Percentiles rank a stretch among this genome's conserved stretches.
phyloP scores from a whole-genome alignment of 2,797 vertebrate species.

The Coreius guichenoti region DNA sequence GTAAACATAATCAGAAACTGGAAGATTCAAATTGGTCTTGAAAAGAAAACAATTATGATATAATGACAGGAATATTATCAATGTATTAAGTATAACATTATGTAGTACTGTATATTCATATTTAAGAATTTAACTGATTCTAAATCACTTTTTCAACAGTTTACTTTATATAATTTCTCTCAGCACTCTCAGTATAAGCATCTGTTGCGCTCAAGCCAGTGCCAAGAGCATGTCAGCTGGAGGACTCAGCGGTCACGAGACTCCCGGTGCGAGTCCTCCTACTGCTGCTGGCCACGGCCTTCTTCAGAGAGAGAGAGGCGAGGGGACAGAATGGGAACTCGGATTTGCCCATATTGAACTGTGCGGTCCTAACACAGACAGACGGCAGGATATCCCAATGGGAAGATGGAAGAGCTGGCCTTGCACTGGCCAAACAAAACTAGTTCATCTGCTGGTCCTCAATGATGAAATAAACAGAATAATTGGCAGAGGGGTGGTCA shows the following conservation, averaged over 20 bases:
- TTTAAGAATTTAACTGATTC: background rate
- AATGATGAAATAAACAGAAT: constrained; percentile 20
- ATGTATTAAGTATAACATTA: background rate
- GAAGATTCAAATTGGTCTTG: background rate
- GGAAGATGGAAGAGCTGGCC: constrained; percentile 14
- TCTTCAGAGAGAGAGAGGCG: constrained; percentile 14
- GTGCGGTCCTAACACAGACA: constrained; percentile 38
- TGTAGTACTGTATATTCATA: background rate
- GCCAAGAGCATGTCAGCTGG: constrained; percentile 54
- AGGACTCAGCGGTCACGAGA: constrained; percentile 34
- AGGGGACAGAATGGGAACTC: constrained; percentile 8
- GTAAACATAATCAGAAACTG: background rate
- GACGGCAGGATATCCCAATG: constrained; percentile 16
- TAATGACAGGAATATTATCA: too few relatives aligned
- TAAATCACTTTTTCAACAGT: background rate
- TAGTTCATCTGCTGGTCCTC: constrained; percentile 35
- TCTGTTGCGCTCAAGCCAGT: constrained; percentile 49
- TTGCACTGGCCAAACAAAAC: constrained; percentile 38
- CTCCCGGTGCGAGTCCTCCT: background rate
- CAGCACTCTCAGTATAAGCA: constrained; percentile 33
- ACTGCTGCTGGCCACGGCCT: background rate
- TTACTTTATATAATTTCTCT: constrained; percentile 28
- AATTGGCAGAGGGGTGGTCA: constrained; percentile 2
- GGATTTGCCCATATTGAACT: background rate
- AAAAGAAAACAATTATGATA: background rate